Conservation (phyloP, 2,888 invertebrate genomes). For the Caenorhabditis sp. region DNA sequence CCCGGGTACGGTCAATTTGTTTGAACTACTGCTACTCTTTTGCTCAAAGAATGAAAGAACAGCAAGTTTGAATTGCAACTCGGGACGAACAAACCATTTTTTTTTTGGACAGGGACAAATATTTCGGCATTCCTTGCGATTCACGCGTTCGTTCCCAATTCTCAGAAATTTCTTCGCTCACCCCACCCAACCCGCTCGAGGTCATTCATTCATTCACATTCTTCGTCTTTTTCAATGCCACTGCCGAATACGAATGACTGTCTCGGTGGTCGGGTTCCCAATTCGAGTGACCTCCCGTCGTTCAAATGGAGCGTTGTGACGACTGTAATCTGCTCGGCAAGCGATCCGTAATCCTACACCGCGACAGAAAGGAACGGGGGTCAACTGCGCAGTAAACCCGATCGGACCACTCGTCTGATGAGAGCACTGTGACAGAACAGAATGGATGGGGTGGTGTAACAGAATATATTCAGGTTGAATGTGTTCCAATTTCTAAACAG, state of each 20-base stretch:
- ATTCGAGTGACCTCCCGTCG: slow-evolving; percentile 8
- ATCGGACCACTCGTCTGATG: neutral
- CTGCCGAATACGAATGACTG: neutral
- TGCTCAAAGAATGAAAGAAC: slow-evolving; percentile 17
- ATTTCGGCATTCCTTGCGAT: neutral
- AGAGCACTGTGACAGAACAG: no score
- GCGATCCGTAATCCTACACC: slow-evolving; percentile 18
- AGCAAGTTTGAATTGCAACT: neutral
- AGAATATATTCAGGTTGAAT: no score
- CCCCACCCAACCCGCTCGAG: neutral
- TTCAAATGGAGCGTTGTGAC: slow-evolving; percentile 44
- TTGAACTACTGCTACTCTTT: slow-evolving; percentile 35
- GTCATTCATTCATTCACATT: neutral
- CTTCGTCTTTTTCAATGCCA: slow-evolving; percentile 1
- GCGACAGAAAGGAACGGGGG: slow-evolving; percentile 2
- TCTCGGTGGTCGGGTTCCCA: slow-evolving; percentile 10
- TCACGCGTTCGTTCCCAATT: neutral
- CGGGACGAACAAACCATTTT: no score
- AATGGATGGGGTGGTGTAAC: neutral
- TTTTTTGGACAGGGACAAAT: neutral
- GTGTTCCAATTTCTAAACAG: no score
- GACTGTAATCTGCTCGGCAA: slow-evolving; percentile 43
- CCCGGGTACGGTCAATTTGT: slow-evolving; percentile 47
- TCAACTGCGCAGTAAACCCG: slow-evolving; percentile 30
- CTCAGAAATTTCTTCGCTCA: neutral